phyloP scores from a whole-genome alignment of 2,888 invertebrate genomes.

The Rhamphomyia laevipes region DNA sequence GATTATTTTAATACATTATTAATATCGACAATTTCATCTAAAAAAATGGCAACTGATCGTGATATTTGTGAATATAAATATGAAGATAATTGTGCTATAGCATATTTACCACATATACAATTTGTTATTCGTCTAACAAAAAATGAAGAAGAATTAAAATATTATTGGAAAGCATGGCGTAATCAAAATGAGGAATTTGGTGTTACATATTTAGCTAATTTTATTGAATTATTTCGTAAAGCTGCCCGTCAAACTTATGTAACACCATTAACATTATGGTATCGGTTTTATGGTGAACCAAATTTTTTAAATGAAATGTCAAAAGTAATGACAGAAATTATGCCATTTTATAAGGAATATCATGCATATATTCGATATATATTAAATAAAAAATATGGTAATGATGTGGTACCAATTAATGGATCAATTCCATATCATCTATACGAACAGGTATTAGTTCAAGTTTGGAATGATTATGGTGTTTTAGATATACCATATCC shows the following conservation, averaged over 20 bases:
- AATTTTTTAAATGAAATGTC: constrained; percentile 30
- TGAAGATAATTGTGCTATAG: constrained; percentile 23
- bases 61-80: constrained; percentile 40
- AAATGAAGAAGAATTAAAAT: constrained; percentile 15
- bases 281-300: constrained; percentile 24
- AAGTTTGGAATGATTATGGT: constrained; percentile 30
- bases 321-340: constrained; percentile 34
- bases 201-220: constrained; percentile 27
- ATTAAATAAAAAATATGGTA: constrained; percentile 58
- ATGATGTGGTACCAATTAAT: constrained; percentile 45
- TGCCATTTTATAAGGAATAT: constrained; percentile 64
- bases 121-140: constrained; percentile 12
- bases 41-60: constrained; percentile 35
- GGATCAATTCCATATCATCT: constrained; percentile 71
- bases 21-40: constrained; percentile 25
- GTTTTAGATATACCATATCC: constrained; percentile 28
- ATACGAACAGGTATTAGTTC: constrained; percentile 41
- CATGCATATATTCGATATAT: constrained; percentile 69
- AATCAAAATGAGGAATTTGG: constrained; percentile 25
- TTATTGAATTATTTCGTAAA: constrained; percentile 26
- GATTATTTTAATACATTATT: constrained; percentile 30
- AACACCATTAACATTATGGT: constrained; percentile 23
- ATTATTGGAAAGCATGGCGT: constrained; percentile 17
- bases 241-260: constrained; percentile 19
- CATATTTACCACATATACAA: constrained; percentile 25